Evolutionary conservation across 2,113 vertebrate species (phyloP).

Genomic region (pig (Sus scrofa)): T2T-Sscrofa CM000818.6:77003001-77003500

Average conservation of each 20-base stretch:
- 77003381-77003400: background rate
- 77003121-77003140: background rate
- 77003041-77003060: background rate
- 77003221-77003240: background rate
- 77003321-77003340: background rate
- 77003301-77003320: background rate
- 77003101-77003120: background rate
- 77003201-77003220: background rate
- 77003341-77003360: background rate
- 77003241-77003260: constrained; percentile 40
- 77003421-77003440: background rate
- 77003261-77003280: constrained; percentile 30
- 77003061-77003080: background rate
- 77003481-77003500: background rate
- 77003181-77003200: background rate
- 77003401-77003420: background rate
- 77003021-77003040: background rate
- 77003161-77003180: background rate
- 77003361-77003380: background rate
- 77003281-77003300: background rate
- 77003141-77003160: background rate
- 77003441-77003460: background rate
- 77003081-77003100: background rate
- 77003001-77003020: background rate
- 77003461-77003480: background rate